These are phyloP conservation scores for Cirrhinus mrigala DNA, from an alignment of 2,797 vertebrate genomes.

Conservation along the genomic window DNA sequence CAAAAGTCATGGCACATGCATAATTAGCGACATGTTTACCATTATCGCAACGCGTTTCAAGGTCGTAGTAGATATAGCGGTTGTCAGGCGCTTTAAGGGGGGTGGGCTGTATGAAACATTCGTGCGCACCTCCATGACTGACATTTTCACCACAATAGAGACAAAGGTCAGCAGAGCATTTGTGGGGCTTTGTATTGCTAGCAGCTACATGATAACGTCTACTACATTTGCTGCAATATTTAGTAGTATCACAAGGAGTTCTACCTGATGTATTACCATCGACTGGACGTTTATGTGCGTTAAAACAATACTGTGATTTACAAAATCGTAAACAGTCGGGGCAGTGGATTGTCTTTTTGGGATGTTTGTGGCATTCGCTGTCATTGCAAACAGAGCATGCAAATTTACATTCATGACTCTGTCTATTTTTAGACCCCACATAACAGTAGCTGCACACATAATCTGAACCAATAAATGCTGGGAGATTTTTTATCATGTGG, in stretches of 20 bases:
- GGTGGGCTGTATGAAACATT: background rate
- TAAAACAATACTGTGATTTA: background rate
- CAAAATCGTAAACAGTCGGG: background rate
- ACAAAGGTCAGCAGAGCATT: background rate
- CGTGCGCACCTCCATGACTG: background rate
- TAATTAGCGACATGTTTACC: background rate
- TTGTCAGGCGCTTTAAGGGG: background rate
- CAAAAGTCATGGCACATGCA: background rate
- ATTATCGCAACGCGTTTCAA: background rate
- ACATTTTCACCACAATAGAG: background rate
- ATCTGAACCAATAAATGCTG: background rate
- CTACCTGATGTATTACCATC: background rate
- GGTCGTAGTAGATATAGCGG: background rate
- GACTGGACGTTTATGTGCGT: background rate
- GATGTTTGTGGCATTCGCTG: background rate
- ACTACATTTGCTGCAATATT: background rate
- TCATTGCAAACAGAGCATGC: background rate
- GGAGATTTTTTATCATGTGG: background rate
- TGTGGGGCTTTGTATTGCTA: background rate
- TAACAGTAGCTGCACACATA: background rate
- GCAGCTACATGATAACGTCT: background rate
- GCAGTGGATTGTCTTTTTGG: background rate
- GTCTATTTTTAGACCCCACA: background rate
- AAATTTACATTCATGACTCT: background rate
- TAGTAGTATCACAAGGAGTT: background rate